Conservation (phyloP, 2,888 invertebrate genomes). For the Trichopria drosophilae region DNA sequence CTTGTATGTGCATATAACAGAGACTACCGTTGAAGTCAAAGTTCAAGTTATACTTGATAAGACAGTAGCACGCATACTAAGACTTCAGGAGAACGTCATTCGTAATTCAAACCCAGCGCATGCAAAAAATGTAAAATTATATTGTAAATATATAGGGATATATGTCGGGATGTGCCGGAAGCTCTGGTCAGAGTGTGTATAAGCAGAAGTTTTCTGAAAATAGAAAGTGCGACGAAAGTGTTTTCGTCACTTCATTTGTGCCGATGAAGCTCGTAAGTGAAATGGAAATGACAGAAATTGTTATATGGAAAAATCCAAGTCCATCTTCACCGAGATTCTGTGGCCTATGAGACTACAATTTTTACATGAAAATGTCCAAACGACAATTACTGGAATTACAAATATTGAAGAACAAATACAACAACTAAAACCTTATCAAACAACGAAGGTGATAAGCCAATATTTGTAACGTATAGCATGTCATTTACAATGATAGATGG, state of each 20-base stretch:
- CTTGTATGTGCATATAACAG: too few relatives aligned
- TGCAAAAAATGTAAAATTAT: slow-evolving; percentile 28
- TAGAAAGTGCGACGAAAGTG: slow-evolving; percentile 6
- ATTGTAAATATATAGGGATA: slow-evolving; percentile 37
- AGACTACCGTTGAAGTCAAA: slow-evolving; percentile 33
- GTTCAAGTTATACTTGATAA: slow-evolving; percentile 37
- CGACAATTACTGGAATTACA: slow-evolving; percentile 17
- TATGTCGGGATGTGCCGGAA: slow-evolving; percentile 39
- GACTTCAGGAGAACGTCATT: slow-evolving; percentile 29
- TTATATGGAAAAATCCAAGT: slow-evolving; percentile 29
- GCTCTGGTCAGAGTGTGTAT: slow-evolving; percentile 30
- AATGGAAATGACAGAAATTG: slow-evolving; percentile 10
- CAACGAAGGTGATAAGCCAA: too few relatives aligned
- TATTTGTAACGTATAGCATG: slow-evolving; percentile 11
- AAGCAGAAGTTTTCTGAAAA: slow-evolving; percentile 26
- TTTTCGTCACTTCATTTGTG: slow-evolving; percentile 26
- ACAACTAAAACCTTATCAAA: slow-evolving; percentile 22
- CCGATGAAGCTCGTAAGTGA: slow-evolving; percentile 20
- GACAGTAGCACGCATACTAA: slow-evolving; percentile 31
- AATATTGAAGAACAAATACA: slow-evolving; percentile 28
- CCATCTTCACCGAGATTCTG: slow-evolving; percentile 30
- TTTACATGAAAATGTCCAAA: slow-evolving; percentile 22
- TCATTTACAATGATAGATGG: too few relatives aligned
- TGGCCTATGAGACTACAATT: slow-evolving; percentile 31
- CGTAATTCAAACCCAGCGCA: slow-evolving; percentile 10